phyloP scores from a whole-genome alignment of 2,797 vertebrate genomes.

The Simalia tracyae region DNA sequence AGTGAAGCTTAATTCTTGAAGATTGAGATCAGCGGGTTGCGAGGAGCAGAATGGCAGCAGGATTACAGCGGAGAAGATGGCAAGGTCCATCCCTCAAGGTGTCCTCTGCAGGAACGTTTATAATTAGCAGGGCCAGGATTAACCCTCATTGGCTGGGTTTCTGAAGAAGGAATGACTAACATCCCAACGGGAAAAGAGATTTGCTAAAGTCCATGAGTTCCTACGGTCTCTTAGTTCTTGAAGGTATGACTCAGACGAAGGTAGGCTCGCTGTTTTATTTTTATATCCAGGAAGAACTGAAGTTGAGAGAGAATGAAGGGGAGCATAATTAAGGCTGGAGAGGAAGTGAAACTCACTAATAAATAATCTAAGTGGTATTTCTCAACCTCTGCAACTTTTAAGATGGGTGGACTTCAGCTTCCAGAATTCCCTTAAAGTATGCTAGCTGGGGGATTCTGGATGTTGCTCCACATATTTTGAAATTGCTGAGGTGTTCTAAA shows the following conservation, averaged over 20 bases:
- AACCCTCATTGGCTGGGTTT: not conserved
- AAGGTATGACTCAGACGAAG: not conserved
- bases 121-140: not conserved
- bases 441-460: no score
- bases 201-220: not conserved
- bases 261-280: not conserved
- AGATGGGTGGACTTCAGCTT: no score
- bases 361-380: not conserved
- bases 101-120: not conserved
- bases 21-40: not conserved
- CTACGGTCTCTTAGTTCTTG: not conserved
- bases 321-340: not conserved
- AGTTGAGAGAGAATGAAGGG: not conserved
- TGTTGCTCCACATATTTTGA: not conserved
- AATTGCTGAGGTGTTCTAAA: not conserved
- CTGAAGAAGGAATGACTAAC: not conserved
- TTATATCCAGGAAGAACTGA: not conserved
- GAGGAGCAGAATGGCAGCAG: not conserved
- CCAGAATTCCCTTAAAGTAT: not conserved
- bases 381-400: no score
- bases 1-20: constrained; percentile 8
- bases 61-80: constrained; percentile 9
- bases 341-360: not conserved
- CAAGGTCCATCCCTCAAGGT: not conserved
- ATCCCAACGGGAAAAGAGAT: not conserved